Conservation (phyloP, 2,888 invertebrate species). For the Zaprionus obscuricornis region DNA sequence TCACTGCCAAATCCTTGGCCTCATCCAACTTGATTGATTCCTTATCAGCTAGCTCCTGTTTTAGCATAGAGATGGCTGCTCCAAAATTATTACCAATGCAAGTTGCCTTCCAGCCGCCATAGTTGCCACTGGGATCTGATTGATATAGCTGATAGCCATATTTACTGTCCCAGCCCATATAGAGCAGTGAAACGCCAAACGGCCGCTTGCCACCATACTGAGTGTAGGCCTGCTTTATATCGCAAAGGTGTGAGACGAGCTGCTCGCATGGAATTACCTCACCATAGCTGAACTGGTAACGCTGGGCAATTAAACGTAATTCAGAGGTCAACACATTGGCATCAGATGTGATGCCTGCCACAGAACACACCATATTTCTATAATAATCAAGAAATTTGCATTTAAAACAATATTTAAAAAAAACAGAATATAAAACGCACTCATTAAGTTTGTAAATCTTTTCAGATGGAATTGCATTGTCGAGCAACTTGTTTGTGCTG, state of each 20-base stretch:
- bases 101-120: conserved; percentile 99
- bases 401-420: conserved; percentile 75
- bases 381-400: too few species aligned
- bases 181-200: conserved; percentile 98
- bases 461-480: conserved; percentile 98
- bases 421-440: too few species aligned
- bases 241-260: conserved; percentile 98
- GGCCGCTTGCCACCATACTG: conserved; percentile 99
- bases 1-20: conserved; percentile 95
- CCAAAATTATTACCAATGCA: conserved; percentile 99
- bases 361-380: conserved; percentile 99
- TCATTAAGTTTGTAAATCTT: conserved; percentile 99
- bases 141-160: conserved; percentile 99
- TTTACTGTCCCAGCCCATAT: conserved; percentile 99
- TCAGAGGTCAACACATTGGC: conserved; percentile 99
- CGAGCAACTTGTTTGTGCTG: conserved; percentile 98
- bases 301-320: conserved; percentile 95
- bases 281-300: conserved; percentile 96
- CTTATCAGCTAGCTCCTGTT: conserved; percentile 98
- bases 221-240: conserved; percentile 99
- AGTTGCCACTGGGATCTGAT: conserved; percentile 99
- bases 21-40: conserved; percentile 92
- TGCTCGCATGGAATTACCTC: conserved; percentile 99
- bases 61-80: conserved; percentile 98
- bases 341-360: conserved; percentile 99